Conservation (phyloP, 2,888 invertebrate species). For the Dicroscelio sp. region DNA sequence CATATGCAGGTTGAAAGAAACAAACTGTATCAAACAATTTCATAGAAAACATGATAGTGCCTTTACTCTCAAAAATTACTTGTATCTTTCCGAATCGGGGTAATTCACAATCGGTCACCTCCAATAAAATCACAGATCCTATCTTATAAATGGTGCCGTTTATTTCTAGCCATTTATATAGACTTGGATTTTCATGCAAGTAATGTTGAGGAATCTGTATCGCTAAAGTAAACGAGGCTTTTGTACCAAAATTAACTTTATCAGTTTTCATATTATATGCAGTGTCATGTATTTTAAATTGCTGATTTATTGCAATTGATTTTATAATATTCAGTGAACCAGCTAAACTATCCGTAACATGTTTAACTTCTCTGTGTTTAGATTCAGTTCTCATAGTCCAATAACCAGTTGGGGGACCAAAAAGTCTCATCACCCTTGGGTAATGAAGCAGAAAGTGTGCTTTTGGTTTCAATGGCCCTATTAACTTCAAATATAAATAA, state of each 20-base stretch:
- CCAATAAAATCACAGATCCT: slow-evolving; percentile 12
- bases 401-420: not conserved
- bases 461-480: slow-evolving; percentile 53
- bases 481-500: slow-evolving; percentile 4
- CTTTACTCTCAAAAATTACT: slow-evolving; percentile 11
- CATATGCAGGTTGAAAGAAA: not conserved
- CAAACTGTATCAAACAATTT: slow-evolving; percentile 9
- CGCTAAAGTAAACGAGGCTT: not conserved
- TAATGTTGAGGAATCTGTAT: slow-evolving; percentile 7
- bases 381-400: slow-evolving; percentile 54
- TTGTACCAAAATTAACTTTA: not conserved
- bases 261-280: slow-evolving; percentile 11
- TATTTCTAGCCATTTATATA: not conserved
- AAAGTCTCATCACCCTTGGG: not conserved
- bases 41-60: not conserved
- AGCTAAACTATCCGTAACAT: slow-evolving; percentile 4
- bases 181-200: not conserved
- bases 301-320: slow-evolving; percentile 33
- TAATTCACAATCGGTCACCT: slow-evolving; percentile 4
- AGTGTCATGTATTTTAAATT: slow-evolving; percentile 31
- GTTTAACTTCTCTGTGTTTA: slow-evolving; percentile 45
- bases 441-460: slow-evolving; percentile 34
- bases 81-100: slow-evolving; percentile 12
- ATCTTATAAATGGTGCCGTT: slow-evolving; percentile 26
- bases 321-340: slow-evolving; percentile 39